phyloP scores from a whole-genome alignment of 2,888 invertebrate species.

The Lasioglossum morio region DNA sequence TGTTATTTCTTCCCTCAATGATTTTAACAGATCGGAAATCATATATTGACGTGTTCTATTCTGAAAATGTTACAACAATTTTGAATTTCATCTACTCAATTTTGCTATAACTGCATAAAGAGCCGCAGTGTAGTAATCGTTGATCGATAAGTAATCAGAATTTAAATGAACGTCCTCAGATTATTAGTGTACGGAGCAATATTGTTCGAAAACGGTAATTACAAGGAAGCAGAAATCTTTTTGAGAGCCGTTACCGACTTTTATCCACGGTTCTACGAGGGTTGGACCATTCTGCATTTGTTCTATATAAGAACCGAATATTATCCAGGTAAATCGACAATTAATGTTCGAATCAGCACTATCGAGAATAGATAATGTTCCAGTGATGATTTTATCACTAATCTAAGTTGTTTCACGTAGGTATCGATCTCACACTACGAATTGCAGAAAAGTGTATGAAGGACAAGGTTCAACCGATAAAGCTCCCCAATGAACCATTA shows the following conservation, averaged over 20 bases:
- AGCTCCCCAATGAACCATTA: slow-evolving; percentile 67
- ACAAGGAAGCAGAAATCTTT: slow-evolving; percentile 74
- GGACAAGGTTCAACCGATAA: slow-evolving; percentile 58
- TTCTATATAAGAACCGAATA: slow-evolving; percentile 75
- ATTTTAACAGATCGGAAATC: no score
- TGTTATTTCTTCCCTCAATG: no score
- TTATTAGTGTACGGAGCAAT: slow-evolving; percentile 72
- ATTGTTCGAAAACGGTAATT: slow-evolving; percentile 65
- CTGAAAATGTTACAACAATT: no score
- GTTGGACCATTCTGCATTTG: slow-evolving; percentile 76
- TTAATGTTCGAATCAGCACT: not conserved
- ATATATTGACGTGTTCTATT: no score
- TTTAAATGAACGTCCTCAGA: slow-evolving; percentile 50
- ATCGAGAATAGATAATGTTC: not conserved
- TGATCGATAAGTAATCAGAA: not conserved
- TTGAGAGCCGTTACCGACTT: slow-evolving; percentile 69
- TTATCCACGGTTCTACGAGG: slow-evolving; percentile 76
- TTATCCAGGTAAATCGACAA: slow-evolving; percentile 69
- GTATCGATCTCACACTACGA: slow-evolving; percentile 72
- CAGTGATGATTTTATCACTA: not conserved
- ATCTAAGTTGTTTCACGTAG: slow-evolving; percentile 50
- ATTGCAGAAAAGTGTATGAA: slow-evolving; percentile 74
- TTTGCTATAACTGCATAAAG: no score
- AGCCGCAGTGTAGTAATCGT: not conserved
- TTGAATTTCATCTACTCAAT: no score